Evolutionary conservation across 2,797 vertebrate genomes (phyloP).

Genomic region (Tachyglossus aculeatus): DNA sequence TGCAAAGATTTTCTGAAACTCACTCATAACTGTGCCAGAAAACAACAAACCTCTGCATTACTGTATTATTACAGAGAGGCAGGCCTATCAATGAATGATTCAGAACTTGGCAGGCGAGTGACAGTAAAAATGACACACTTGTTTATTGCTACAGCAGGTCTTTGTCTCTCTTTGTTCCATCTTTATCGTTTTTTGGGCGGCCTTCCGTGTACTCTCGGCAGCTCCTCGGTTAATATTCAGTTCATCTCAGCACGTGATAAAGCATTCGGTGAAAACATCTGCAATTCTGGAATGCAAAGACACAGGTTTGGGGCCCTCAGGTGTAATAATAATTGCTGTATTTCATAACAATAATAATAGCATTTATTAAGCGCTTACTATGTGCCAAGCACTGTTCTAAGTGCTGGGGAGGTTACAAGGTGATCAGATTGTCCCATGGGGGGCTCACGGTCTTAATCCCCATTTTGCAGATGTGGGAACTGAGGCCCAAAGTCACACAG

Average conservation of each 20-base stretch:
- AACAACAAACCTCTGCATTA: slow-evolving; percentile 36
- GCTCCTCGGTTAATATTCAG: slow-evolving; percentile 40
- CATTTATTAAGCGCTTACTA: too few species aligned
- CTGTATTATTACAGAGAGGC: slow-evolving; percentile 49
- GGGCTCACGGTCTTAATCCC: too few species aligned
- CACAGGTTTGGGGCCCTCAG: too few species aligned
- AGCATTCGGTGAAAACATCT: background rate
- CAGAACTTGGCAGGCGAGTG: slow-evolving; percentile 33
- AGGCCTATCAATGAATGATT: slow-evolving; percentile 43
- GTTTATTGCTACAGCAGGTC: slow-evolving; percentile 2
- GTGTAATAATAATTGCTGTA: too few species aligned
- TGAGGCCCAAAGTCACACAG: too few species aligned
- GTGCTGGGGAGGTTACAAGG: too few species aligned
- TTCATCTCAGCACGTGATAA: slow-evolving; percentile 36
- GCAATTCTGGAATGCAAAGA: too few species aligned
- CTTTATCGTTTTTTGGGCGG: background rate
- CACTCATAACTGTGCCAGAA: slow-evolving; percentile 19
- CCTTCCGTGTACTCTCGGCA: slow-evolving; percentile 39
- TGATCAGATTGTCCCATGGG: too few species aligned
- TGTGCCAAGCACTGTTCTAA: too few species aligned
- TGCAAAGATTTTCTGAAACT: background rate
- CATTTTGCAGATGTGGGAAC: too few species aligned
- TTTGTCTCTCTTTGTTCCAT: slow-evolving; percentile 1
- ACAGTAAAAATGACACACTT: slow-evolving; percentile 14
- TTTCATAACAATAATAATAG: too few species aligned